Base-by-base conservation (phyloP, 1,140 invertebrate species). In the Rhagoletis zephyria region DNA sequence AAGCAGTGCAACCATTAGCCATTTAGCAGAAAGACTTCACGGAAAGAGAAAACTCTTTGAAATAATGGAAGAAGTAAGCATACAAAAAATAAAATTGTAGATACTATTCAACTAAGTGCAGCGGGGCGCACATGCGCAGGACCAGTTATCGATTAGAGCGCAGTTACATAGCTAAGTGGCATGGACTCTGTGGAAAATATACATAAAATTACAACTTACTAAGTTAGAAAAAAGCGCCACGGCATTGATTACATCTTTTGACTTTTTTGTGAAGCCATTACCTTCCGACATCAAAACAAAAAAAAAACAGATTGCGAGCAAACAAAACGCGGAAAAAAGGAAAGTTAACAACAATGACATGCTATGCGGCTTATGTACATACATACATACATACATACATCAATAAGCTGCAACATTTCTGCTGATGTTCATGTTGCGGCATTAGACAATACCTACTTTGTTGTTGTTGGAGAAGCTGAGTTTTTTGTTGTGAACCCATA, bases 401-500 rank as follows among this genome's bases (percentile, higher is more conserved):
- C 64, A 40, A 40, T 30, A 40, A 1, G 64, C 64, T 67, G 30
- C 64, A 67, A 30, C 19, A 74, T 74, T 48, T 7, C 42, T 5
- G 70, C 10, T 42, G 48, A 74, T 48, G 42, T 10, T 48, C 40
- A 48, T 48, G 6, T 48, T 16, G 70, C 45, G 16, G 12, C 30
- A n/a, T 74, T 48, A 48, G 51, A 74, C 70, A 74, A 74, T 74
- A 48, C 30, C 30, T 30, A 30, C 70, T 74, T 67, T 74, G 42
- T 16, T 48, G 70, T 74, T 6, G 70, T 1, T 16, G 70, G 30
- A 30, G 30, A 30, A 30, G 30, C 45, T 74, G 42, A 12, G 1
- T 74, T 74, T 63, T 74, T 74, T 70, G 65, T 74, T 74, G 42
- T 45, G 70, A 48, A 48, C 42, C 70, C 12, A 74, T 74, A 74